These are phyloP conservation scores for Acanthaster planci DNA, from an alignment of 35 echinoderm and acorn worm species.

Conservation along the genomic window DNA sequence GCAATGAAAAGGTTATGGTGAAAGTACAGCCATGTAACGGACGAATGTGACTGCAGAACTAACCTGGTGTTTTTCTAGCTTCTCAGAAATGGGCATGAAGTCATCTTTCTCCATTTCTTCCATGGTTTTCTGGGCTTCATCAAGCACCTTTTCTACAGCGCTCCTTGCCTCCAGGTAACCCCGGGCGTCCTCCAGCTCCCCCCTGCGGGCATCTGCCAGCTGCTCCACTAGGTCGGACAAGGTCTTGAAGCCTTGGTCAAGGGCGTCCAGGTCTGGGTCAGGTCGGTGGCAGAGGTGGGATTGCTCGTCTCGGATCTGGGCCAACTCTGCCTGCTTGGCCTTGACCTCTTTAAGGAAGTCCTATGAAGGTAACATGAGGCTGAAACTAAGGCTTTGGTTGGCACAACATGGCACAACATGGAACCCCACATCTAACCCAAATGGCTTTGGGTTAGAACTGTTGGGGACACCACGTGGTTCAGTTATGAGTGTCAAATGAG, in stretches of 20 bases:
- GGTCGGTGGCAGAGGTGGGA: constrained; percentile 31
- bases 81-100: constrained; percentile 38
- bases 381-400: too few species aligned
- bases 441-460: too few species aligned
- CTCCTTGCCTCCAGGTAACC: constrained; percentile 37
- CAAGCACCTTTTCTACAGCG: constrained; percentile 43
- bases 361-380: constrained; percentile 2
- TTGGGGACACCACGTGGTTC: too few species aligned
- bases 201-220: constrained; percentile 17
- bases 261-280: constrained; percentile 52
- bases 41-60: not conserved
- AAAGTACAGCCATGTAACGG: too few species aligned
- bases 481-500: too few species aligned
- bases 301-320: constrained; percentile 13
- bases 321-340: constrained; percentile 28
- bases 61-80: constrained; percentile 56
- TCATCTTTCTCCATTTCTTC: constrained; percentile 48
- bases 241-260: constrained; percentile 29
- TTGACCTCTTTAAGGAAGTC: constrained; percentile 41
- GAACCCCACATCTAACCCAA: too few species aligned
- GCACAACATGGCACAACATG: too few species aligned
- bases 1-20: too few species aligned
- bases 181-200: constrained; percentile 44
- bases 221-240: constrained; percentile 5
- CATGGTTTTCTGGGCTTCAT: not conserved